These are phyloP conservation scores for Tenebrio molitor DNA, from an alignment of 1,140 invertebrate species.

Conservation along the genomic window DNA sequence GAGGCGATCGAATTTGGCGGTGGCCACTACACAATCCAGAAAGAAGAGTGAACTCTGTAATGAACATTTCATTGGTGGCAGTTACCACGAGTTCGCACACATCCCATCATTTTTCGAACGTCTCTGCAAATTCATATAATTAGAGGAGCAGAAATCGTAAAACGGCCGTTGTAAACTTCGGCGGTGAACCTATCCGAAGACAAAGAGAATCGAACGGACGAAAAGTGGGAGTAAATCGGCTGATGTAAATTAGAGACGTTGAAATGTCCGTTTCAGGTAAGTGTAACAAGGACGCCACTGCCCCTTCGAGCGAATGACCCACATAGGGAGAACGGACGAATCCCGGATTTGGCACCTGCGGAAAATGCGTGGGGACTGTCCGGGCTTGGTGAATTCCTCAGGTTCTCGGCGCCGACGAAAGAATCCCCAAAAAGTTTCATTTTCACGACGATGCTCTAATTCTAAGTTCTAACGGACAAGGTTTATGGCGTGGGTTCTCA, in stretches of 20 bases:
- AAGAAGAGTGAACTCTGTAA: too few relatives aligned
- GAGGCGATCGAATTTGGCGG: too few relatives aligned
- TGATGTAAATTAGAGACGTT: slow-evolving; percentile 36
- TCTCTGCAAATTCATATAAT: slow-evolving; percentile 22
- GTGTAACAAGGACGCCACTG: slow-evolving; percentile 26
- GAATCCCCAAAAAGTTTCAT: too few relatives aligned
- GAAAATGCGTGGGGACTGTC: too few relatives aligned
- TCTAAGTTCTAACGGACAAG: too few relatives aligned
- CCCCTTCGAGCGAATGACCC: not conserved
- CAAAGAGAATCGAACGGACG: slow-evolving; percentile 27
- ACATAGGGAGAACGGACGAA: slow-evolving; percentile 2
- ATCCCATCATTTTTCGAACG: slow-evolving; percentile 9
- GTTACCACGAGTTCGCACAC: slow-evolving; percentile 2
- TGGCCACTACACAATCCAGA: too few relatives aligned
- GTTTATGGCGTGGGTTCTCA: too few relatives aligned
- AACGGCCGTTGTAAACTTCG: slow-evolving; percentile 29
- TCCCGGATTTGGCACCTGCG: too few relatives aligned
- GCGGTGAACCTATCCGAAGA: slow-evolving; percentile 15
- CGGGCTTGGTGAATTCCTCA: too few relatives aligned
- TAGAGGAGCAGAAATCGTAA: slow-evolving; percentile 18
- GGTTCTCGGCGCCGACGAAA: too few relatives aligned
- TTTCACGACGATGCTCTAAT: too few relatives aligned
- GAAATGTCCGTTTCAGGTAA: slow-evolving; percentile 35
- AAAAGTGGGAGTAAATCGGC: slow-evolving; percentile 21
- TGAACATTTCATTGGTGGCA: slow-evolving; percentile 7